These are phyloP conservation scores for Pinna nobilis DNA, from an alignment of 1,140 invertebrate genomes.

Conservation along the genomic window DNA sequence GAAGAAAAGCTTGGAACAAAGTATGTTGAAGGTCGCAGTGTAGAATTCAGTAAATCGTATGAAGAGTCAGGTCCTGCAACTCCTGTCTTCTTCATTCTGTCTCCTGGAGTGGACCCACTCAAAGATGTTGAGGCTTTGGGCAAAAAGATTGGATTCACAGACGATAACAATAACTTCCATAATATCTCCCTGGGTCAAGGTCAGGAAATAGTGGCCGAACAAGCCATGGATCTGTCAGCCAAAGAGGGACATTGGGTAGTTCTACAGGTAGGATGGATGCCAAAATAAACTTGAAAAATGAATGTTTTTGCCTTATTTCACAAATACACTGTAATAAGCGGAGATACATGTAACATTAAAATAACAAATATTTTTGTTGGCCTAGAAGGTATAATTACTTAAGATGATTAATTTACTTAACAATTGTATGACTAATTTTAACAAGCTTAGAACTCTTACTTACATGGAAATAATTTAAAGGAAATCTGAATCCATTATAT, in stretches of 20 bases:
- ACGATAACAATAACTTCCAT: conserved; percentile 91
- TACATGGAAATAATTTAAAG: neutral
- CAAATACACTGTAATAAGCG: too few species aligned
- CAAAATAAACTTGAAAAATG: too few species aligned
- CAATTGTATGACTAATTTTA: too few species aligned
- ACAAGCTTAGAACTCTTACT: neutral
- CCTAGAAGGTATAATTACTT: too few species aligned
- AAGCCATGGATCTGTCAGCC: conserved; percentile 90
- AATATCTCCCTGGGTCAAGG: conserved; percentile 98
- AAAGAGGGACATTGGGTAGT: conserved; percentile 96
- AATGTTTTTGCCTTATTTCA: too few species aligned
- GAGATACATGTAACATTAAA: too few species aligned
- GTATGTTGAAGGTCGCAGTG: conserved; percentile 90
- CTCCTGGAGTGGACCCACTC: conserved; percentile 95
- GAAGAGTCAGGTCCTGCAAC: conserved; percentile 94
- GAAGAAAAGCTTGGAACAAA: conserved; percentile 94
- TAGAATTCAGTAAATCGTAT: conserved; percentile 95
- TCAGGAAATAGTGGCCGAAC: conserved; percentile 94
- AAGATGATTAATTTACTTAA: too few species aligned
- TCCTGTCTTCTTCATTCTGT: conserved; percentile 97
- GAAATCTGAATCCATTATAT: too few species aligned
- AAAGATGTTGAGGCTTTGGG: conserved; percentile 96
- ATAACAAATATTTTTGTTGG: too few species aligned
- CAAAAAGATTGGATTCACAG: conserved; percentile 87
- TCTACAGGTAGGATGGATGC: conserved; percentile 80